phyloP scores from a whole-genome alignment of 2,888 invertebrate species.

The Hyposoter didymator region DNA sequence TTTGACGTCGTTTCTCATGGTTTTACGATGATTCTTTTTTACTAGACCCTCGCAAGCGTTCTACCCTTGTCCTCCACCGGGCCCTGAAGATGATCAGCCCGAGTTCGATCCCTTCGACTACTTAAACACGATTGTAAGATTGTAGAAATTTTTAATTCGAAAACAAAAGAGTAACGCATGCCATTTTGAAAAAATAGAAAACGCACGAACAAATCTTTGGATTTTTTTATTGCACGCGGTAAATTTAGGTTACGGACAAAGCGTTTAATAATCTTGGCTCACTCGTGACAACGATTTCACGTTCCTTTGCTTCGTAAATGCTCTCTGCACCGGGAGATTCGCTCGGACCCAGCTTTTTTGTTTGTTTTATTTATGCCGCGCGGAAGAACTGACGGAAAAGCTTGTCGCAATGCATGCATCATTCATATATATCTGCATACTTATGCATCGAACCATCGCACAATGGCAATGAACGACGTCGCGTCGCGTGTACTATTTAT shows the following conservation, averaged over 20 bases:
- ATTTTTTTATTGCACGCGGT: constrained; percentile 8
- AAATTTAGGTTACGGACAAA: constrained; percentile 15
- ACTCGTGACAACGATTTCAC: constrained; percentile 1
- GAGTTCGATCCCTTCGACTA: constrained; percentile 84
- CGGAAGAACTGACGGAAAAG: constrained; percentile 15
- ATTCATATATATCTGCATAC: neutral
- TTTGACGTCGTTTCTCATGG: constrained; percentile 21
- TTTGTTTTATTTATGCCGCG: constrained; percentile 25
- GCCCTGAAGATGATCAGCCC: constrained; percentile 84
- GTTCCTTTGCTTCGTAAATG: neutral
- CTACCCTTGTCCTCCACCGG: constrained; percentile 86
- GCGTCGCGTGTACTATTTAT: constrained; percentile 67
- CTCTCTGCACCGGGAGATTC: neutral
- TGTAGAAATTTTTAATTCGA: neutral
- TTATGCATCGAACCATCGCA: constrained; percentile 39
- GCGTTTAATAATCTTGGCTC: constrained; percentile 46
- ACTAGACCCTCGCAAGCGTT: constrained; percentile 84
- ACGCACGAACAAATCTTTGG: neutral
- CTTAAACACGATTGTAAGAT: constrained; percentile 84
- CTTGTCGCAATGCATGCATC: constrained; percentile 22
- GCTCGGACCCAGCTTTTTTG: neutral
- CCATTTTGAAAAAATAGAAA: neutral
- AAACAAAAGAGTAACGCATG: neutral
- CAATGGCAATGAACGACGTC: constrained; percentile 72
- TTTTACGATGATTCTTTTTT: constrained; percentile 55